Evolutionary conservation across 2,113 vertebrate species (phyloP).

Genomic region (Scalopus aquaticus): DNA sequence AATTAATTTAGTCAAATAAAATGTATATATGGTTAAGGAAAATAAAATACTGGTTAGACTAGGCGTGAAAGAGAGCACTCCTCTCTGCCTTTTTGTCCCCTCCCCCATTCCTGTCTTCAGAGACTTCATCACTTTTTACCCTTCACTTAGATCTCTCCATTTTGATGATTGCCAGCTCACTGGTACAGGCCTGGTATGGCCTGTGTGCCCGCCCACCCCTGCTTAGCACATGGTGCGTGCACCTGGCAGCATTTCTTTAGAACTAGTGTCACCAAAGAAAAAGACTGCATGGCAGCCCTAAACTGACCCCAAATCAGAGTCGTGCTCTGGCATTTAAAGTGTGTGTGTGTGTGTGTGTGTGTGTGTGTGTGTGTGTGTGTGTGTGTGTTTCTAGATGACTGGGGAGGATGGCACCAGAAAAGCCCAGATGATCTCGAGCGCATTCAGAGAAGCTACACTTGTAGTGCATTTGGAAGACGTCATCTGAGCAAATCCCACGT

Average conservation of each 20-base stretch:
- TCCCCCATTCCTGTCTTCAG: too few species aligned
- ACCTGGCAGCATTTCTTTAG: neutral
- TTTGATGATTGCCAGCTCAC: neutral
- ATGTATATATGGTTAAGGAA: too few species aligned
- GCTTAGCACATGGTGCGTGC: neutral
- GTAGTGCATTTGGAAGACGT: slow-evolving; percentile 27
- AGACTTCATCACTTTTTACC: too few species aligned
- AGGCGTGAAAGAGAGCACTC: too few species aligned
- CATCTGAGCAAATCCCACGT: slow-evolving; percentile 11
- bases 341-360: neutral
- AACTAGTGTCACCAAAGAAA: too few species aligned
- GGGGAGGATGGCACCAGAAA: slow-evolving; percentile 63
- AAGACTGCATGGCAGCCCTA: neutral
- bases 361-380: neutral
- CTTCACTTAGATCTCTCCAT: neutral
- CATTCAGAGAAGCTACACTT: slow-evolving; percentile 24
- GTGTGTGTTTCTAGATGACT: slow-evolving; percentile 17
- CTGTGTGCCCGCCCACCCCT: neutral
- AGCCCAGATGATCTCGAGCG: slow-evolving; percentile 42
- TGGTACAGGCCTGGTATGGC: neutral
- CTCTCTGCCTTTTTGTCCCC: too few species aligned
- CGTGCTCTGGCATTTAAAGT: neutral
- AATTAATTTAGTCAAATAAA: too few species aligned
- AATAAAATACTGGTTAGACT: too few species aligned
- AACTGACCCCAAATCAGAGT: neutral